phyloP scores from a whole-genome alignment of 2,113 vertebrate species.

The cat (Felis catus) region F.catus_Fca126_mat1.0 CM031424.1:54827001-54827500 shows the following conservation, averaged over 20 bases:
- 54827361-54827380: not conserved
- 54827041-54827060: not conserved
- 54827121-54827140: not conserved
- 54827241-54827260: constrained; percentile 88
- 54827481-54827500: not conserved
- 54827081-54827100: not conserved
- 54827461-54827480: not conserved
- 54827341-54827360: constrained; percentile 98
- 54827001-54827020: not conserved
- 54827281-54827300: constrained; percentile 96
- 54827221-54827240: constrained; percentile 83
- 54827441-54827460: not conserved
- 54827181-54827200: constrained; percentile 89
- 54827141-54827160: not conserved
- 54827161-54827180: not conserved
- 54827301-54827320: constrained; percentile 99
- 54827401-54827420: not conserved
- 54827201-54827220: constrained; percentile 97
- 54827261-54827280: constrained; percentile 86
- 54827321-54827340: constrained; percentile 98
- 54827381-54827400: not conserved
- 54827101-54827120: not conserved
- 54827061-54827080: constrained; percentile 14
- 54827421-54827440: not conserved
- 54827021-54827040: not conserved